Evolutionary conservation across 2,888 invertebrate genomes (phyloP).

Genomic region (Linnaemya tessellans): DNA sequence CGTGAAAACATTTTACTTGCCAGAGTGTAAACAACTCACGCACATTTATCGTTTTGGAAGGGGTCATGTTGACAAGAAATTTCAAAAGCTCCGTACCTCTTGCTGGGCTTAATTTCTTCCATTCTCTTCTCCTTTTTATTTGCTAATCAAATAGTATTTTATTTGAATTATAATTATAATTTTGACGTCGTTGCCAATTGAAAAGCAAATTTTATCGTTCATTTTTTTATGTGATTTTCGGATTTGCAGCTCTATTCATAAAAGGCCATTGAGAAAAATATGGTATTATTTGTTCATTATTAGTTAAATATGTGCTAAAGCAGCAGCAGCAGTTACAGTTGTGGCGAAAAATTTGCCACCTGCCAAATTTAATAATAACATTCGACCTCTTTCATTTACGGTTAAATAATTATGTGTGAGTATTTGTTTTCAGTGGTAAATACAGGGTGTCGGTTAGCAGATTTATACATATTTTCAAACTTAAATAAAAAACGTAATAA

Average conservation of each 20-base stretch:
- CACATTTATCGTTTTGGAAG: neutral
- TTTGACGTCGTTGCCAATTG: constrained; percentile 39
- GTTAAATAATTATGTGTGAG: no score
- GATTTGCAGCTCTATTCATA: constrained; percentile 10
- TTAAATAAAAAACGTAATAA: no score
- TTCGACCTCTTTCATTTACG: no score
- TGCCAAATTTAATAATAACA: no score
- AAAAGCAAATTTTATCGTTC: constrained; percentile 14
- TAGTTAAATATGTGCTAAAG: neutral
- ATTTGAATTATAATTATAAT: constrained; percentile 63
- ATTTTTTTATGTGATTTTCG: neutral
- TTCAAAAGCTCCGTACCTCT: neutral
- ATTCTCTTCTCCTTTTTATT: constrained; percentile 21
- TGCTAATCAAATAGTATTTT: constrained; percentile 56
- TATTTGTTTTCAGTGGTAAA: no score
- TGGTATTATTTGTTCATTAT: neutral
- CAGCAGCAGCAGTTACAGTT: neutral
- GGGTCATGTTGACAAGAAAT: constrained; percentile 54
- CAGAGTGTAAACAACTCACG: constrained; percentile 5
- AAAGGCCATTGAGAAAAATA: neutral
- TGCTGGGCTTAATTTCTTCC: constrained; percentile 2
- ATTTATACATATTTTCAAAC: no score
- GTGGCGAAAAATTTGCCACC: neutral
- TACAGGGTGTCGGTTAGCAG: no score
- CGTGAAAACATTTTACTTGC: constrained; percentile 24